These are phyloP conservation scores for Miltochrista miniata DNA, from an alignment of 2,888 invertebrate genomes.

Conservation along the genomic window DNA sequence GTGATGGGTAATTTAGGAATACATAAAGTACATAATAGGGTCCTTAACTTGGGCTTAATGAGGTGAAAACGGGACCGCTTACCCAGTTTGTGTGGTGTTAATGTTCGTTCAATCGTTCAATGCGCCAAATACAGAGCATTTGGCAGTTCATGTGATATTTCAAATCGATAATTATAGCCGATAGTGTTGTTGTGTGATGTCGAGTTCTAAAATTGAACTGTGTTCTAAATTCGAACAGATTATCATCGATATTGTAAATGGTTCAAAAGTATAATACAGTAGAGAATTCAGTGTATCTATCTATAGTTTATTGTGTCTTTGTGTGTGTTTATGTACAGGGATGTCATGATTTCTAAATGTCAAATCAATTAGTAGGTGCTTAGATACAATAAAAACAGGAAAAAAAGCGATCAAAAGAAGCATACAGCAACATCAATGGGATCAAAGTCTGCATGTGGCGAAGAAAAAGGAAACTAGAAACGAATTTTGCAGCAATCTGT, in stretches of 20 bases:
- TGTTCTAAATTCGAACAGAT: conserved; percentile 12
- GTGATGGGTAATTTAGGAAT: conserved; percentile 83
- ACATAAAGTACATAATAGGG: conserved; percentile 83
- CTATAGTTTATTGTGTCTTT: too few relatives aligned
- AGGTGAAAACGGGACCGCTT: conserved; percentile 79
- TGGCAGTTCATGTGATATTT: conserved; percentile 33
- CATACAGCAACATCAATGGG: too few relatives aligned
- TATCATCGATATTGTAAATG: too few relatives aligned
- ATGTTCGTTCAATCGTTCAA: conserved; percentile 57
- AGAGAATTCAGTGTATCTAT: too few relatives aligned
- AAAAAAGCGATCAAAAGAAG: background rate
- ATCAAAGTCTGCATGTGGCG: too few relatives aligned
- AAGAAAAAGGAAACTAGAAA: too few relatives aligned
- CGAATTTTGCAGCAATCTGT: too few relatives aligned
- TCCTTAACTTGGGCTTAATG: conserved; percentile 79
- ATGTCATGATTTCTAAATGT: too few relatives aligned
- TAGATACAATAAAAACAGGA: too few relatives aligned
- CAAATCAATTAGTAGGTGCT: too few relatives aligned
- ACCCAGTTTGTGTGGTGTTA: conserved; percentile 58
- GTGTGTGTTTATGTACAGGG: too few relatives aligned
- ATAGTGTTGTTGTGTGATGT: conserved; percentile 29
- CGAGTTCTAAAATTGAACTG: conserved; percentile 23
- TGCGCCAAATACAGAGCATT: conserved; percentile 43
- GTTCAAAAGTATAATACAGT: too few relatives aligned
- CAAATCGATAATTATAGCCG: conserved; percentile 37